These are phyloP conservation scores for Diarsia rubi DNA, from an alignment of 2,888 invertebrate species.

Conservation along the genomic window DNA sequence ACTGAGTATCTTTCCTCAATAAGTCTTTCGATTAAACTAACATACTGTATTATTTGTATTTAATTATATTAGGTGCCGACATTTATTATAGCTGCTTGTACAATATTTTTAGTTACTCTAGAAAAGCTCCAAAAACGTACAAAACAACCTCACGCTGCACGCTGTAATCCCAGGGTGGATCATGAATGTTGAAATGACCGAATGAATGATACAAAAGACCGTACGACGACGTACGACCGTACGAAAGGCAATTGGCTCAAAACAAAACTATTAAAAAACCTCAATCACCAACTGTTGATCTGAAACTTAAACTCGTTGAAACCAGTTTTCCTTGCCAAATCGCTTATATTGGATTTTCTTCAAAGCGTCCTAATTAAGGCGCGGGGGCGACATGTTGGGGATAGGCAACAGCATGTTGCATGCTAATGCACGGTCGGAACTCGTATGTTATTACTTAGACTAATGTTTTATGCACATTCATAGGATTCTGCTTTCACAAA, in stretches of 20 bases:
- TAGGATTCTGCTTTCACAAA: not conserved
- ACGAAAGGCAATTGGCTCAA: not conserved
- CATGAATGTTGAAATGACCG: not conserved
- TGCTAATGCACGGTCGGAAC: conserved; percentile 19
- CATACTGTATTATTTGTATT: not conserved
- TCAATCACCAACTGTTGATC: not conserved
- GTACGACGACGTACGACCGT: not conserved
- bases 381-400: conserved; percentile 30
- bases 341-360: conserved; percentile 27
- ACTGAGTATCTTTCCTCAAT: no score
- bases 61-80: not conserved
- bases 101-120: not conserved
- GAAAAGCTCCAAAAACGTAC: not conserved
- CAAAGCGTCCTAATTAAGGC: conserved; percentile 45
- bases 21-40: no score
- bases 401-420: conserved; percentile 42
- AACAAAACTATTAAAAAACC: not conserved
- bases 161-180: not conserved
- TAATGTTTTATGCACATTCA: not conserved
- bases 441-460: conserved; percentile 13
- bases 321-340: conserved; percentile 15
- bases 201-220: not conserved
- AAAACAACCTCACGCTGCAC: not conserved
- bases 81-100: not conserved
- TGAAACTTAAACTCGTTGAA: conserved; percentile 10